A percentile compares a stretch with the other conserved stretches of the same genome.
phyloP scores from a whole-genome alignment of 2,888 invertebrate species.

The Fabriciana adippe region DNA sequence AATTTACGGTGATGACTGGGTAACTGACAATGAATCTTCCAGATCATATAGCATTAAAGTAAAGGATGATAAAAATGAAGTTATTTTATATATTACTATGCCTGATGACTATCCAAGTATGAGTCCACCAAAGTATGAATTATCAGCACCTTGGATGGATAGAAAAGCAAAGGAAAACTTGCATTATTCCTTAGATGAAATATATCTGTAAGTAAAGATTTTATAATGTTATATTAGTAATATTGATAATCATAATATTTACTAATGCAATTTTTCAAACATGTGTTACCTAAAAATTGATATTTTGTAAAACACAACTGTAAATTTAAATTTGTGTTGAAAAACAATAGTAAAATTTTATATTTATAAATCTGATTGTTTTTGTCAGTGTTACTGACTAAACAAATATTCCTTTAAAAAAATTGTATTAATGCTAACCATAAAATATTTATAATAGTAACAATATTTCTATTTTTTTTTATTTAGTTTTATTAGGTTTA shows the following conservation, averaged over 20 bases:
- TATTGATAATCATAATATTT: not conserved
- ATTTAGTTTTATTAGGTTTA: no score
- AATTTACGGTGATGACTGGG: slow-evolving; percentile 88
- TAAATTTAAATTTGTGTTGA: no score
- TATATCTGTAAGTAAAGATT: slow-evolving; percentile 84
- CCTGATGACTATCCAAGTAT: slow-evolving; percentile 84
- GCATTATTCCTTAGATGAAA: slow-evolving; percentile 80
- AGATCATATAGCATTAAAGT: slow-evolving; percentile 84
- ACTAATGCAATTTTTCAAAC: not conserved
- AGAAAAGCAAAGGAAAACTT: slow-evolving; percentile 82
- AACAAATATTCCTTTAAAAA: no score
- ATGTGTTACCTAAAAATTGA: no score
- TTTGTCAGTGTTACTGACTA: no score
- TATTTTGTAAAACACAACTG: no score
- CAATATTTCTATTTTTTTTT: no score
- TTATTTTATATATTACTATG: slow-evolving; percentile 84
- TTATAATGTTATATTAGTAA: no score
- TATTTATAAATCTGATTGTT: no score
- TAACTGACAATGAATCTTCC: slow-evolving; percentile 79
- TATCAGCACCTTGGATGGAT: slow-evolving; percentile 87
- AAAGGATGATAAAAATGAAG: slow-evolving; percentile 71
- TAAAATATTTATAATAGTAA: no score
- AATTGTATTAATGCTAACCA: no score
- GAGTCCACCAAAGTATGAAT: slow-evolving; percentile 85
- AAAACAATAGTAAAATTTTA: no score